Percentiles rank a stretch among this genome's conserved stretches.
Conservation (phyloP, 2,888 invertebrate genomes). For the Platycheirus rosarum region DNA sequence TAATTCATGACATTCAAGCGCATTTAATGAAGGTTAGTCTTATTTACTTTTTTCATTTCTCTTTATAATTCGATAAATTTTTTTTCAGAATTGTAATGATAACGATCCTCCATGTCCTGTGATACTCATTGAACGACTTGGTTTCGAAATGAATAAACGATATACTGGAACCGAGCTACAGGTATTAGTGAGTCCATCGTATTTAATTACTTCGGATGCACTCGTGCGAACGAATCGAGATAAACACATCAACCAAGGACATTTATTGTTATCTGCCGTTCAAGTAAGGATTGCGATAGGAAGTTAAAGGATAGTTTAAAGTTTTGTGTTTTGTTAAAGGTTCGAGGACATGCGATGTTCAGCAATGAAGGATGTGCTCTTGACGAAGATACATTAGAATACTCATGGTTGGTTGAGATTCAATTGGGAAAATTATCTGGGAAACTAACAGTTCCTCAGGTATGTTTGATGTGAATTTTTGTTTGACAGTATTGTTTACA, state of each 20-base stretch:
- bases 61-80: too few relatives aligned
- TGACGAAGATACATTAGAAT: slow-evolving; percentile 97
- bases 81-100: slow-evolving; percentile 89
- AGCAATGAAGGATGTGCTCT: slow-evolving; percentile 94
- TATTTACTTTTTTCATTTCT: slow-evolving; percentile 49
- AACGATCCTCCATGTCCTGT: slow-evolving; percentile 96
- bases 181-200: slow-evolving; percentile 93
- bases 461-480: slow-evolving; percentile 73
- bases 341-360: slow-evolving; percentile 98
- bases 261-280: slow-evolving; percentile 91
- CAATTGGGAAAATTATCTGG: slow-evolving; percentile 97
- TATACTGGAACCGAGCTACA: slow-evolving; percentile 96
- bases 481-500: too few relatives aligned
- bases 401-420: slow-evolving; percentile 98
- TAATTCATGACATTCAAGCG: slow-evolving; percentile 97
- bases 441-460: slow-evolving; percentile 93
- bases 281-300: slow-evolving; percentile 84
- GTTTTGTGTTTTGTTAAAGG: too few relatives aligned
- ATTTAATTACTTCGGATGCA: slow-evolving; percentile 90
- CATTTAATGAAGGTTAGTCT: slow-evolving; percentile 86
- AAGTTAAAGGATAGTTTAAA: too few relatives aligned
- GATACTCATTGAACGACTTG: slow-evolving; percentile 93
- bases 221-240: slow-evolving; percentile 87
- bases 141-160: slow-evolving; percentile 98
- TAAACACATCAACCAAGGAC: slow-evolving; percentile 91